Conservation (phyloP, 2,888 invertebrate genomes). For the Kryphioiulus occultus region DNA sequence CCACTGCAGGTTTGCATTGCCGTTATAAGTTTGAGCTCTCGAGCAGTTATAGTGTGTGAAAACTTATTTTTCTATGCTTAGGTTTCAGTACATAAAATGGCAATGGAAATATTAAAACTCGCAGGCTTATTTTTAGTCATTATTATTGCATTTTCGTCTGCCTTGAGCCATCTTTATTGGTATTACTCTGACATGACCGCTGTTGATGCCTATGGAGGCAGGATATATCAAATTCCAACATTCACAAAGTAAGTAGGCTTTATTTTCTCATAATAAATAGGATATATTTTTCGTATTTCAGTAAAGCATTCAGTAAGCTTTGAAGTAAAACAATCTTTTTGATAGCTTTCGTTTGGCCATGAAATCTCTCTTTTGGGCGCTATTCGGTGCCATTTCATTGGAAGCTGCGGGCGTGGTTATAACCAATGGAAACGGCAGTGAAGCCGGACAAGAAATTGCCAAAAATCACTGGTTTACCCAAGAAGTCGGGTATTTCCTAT, state of each 20-base stretch:
- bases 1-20: background rate
- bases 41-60: background rate
- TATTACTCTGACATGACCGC: constrained; percentile 6
- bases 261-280: too few relatives aligned
- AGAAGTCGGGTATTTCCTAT: constrained; percentile 18
- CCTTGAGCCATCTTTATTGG: constrained; percentile 32
- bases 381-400: background rate
- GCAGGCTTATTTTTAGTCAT: constrained; percentile 15
- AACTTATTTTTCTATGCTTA: background rate
- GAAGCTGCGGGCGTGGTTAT: background rate
- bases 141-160: constrained; percentile 1
- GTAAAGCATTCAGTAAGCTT: too few relatives aligned
- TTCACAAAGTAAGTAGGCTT: constrained; percentile 31
- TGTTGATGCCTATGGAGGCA: background rate
- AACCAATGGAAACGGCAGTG: background rate
- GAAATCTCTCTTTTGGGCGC: background rate
- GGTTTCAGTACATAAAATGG: constrained; percentile 13
- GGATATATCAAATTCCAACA: background rate
- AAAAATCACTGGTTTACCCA: background rate
- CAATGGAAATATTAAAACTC: background rate
- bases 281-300: too few relatives aligned
- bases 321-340: too few relatives aligned
- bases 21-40: too few relatives aligned
- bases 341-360: constrained; percentile 6
- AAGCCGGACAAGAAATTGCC: background rate